Percentiles rank a stretch among this genome's conserved stretches.
Evolutionary conservation across 2,888 invertebrate species (phyloP).

Genomic region (Dysmachus trigonus): DNA sequence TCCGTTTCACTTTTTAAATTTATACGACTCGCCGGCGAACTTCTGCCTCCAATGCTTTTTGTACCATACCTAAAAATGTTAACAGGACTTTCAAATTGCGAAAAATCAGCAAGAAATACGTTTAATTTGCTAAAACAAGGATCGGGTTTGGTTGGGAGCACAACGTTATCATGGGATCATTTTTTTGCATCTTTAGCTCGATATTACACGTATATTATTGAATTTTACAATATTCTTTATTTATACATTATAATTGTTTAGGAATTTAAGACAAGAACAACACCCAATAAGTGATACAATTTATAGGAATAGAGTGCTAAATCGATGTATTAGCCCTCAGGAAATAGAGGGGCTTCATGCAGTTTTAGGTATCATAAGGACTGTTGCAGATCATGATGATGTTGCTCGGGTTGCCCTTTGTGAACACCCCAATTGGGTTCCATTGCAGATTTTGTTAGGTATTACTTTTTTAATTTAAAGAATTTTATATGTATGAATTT

Average conservation of each 20-base stretch:
- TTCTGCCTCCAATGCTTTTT: conserved; percentile 83
- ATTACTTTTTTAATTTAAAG: conserved; percentile 48
- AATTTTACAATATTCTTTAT: background rate
- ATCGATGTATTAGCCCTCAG: conserved; percentile 76
- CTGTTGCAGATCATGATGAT: conserved; percentile 82
- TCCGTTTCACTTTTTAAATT: conserved; percentile 90
- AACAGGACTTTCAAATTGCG: conserved; percentile 79
- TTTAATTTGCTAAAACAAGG: conserved; percentile 79
- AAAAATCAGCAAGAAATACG: conserved; percentile 80
- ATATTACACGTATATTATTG: conserved; percentile 71
- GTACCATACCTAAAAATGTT: conserved; percentile 89
- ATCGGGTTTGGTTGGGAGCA: conserved; percentile 66
- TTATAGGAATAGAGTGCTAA: conserved; percentile 68
- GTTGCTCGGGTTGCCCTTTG: conserved; percentile 82
- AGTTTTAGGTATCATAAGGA: conserved; percentile 79
- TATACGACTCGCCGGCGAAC: conserved; percentile 86
- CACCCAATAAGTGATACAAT: conserved; percentile 73
- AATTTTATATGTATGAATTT: background rate
- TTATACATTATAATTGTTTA: background rate
- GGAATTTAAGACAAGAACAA: conserved; percentile 75
- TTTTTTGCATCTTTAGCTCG: conserved; percentile 81
- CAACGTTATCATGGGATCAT: conserved; percentile 82
- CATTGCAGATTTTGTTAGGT: conserved; percentile 80
- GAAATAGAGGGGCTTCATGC: conserved; percentile 87
- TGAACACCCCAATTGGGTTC: conserved; percentile 89